Conservation (phyloP, 1,140 invertebrate genomes). For the Ooceraea biroi region DNA sequence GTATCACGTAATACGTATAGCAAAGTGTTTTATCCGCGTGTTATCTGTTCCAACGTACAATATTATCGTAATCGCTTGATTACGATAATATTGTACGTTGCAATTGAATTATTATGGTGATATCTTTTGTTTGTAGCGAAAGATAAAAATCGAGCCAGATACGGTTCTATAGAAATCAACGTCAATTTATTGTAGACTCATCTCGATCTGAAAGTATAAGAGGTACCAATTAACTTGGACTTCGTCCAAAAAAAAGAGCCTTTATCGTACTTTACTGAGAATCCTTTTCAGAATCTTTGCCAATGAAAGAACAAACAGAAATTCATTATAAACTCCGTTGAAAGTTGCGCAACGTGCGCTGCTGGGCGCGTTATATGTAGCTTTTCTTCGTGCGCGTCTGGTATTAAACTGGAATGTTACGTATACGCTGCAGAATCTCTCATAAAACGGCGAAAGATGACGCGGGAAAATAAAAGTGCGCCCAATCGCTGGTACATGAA, state of each 20-base stretch:
- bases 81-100: background rate
- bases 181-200: background rate
- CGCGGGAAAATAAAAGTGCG: slow-evolving; percentile 2
- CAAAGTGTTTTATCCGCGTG: background rate
- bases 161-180: background rate
- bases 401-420: slow-evolving; percentile 3
- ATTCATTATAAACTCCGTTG: background rate
- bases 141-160: slow-evolving; percentile 12
- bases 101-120: slow-evolving; percentile 12
- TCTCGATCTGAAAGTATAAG: background rate
- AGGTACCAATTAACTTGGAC: background rate
- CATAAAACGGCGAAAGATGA: background rate
- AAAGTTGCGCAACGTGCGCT: background rate
- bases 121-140: slow-evolving; percentile 19
- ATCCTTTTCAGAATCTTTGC: background rate
- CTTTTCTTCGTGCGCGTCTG: background rate
- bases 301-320: background rate
- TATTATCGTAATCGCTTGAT: slow-evolving; percentile 2
- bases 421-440: background rate
- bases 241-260: background rate
- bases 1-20: background rate
- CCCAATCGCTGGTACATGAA: background rate
- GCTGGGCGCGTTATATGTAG: background rate
- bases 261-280: background rate
- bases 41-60: too few relatives aligned